phyloP scores from a whole-genome alignment of 2,888 invertebrate species.

The Nemotelus nigrinus region DNA sequence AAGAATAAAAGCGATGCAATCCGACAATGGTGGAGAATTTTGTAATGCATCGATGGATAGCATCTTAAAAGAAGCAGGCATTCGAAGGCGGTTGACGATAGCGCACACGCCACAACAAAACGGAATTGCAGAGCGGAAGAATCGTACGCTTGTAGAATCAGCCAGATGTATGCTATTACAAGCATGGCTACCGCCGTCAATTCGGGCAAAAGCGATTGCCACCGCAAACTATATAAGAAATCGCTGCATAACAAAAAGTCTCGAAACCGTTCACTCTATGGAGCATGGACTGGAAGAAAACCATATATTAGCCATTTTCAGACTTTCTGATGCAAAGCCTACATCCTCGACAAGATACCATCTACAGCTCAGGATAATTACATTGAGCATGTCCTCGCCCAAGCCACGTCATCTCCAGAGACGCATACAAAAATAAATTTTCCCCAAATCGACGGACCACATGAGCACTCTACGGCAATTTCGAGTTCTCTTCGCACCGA shows the following conservation, averaged over 20 bases:
- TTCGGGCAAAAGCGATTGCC: conserved; percentile 41
- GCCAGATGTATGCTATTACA: conserved; percentile 51
- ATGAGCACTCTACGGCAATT: no score
- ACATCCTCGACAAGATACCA: no score
- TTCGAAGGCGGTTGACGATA: conserved; percentile 50
- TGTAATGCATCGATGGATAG: neutral
- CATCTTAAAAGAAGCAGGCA: conserved; percentile 43
- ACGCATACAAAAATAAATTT: no score
- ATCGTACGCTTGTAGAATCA: conserved; percentile 52
- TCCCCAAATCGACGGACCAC: no score
- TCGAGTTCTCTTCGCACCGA: no score
- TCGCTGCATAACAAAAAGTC: conserved; percentile 41
- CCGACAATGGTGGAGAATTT: conserved; percentile 34
- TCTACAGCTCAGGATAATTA: no score
- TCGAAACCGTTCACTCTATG: conserved; percentile 54
- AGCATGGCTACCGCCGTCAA: conserved; percentile 10
- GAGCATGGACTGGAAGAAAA: no score
- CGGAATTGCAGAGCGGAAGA: conserved; percentile 52
- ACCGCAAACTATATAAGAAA: conserved; percentile 52
- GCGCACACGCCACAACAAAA: conserved; percentile 52
- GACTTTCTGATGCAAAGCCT: no score
- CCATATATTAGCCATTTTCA: no score
- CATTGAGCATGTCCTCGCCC: no score
- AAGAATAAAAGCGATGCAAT: conserved; percentile 17
- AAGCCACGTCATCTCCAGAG: no score